Percentiles rank a stretch among this genome's conserved stretches.
Conservation (phyloP, 2,888 invertebrate genomes). For the Smittia aterrima region DNA sequence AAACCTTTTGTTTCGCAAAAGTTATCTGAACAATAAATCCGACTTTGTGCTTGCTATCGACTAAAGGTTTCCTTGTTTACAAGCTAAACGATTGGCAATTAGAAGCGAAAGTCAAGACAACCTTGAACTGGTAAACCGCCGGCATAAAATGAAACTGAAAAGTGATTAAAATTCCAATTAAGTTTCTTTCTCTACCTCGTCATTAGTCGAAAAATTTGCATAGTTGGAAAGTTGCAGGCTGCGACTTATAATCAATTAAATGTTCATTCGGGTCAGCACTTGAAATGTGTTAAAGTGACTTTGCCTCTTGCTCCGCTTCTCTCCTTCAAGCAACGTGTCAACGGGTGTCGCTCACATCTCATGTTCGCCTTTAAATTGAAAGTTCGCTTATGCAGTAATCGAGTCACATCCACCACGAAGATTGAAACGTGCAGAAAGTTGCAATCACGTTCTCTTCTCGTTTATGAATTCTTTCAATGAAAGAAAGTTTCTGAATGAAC, state of each 20-base stretch:
- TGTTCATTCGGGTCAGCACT: slow-evolving; percentile 11
- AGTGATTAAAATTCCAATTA: slow-evolving; percentile 2
- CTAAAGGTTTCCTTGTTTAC: neutral
- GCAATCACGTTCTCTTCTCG: neutral
- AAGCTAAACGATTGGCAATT: neutral
- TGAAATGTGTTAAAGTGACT: neutral
- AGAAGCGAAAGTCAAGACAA: slow-evolving; percentile 11
- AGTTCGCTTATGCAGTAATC: neutral
- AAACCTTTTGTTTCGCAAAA: too few species aligned
- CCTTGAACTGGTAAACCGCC: slow-evolving; percentile 11
- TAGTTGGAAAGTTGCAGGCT: slow-evolving; percentile 1
- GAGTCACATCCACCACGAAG: neutral
- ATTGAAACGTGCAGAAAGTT: neutral
- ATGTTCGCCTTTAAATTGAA: neutral
- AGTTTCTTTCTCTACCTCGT: slow-evolving; percentile 15
- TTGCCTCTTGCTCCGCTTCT: neutral
- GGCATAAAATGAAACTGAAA: neutral
- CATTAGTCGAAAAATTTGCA: slow-evolving; percentile 1
- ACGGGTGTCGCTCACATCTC: neutral
- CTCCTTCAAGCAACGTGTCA: neutral
- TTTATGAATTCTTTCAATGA: neutral
- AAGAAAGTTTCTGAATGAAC: neutral
- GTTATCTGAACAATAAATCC: too few species aligned
- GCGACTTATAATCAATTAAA: neutral
- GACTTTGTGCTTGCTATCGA: neutral